Evolutionary conservation across 2,113 vertebrate species (phyloP).

Genomic region (Laterallus jamaicensis): DNA sequence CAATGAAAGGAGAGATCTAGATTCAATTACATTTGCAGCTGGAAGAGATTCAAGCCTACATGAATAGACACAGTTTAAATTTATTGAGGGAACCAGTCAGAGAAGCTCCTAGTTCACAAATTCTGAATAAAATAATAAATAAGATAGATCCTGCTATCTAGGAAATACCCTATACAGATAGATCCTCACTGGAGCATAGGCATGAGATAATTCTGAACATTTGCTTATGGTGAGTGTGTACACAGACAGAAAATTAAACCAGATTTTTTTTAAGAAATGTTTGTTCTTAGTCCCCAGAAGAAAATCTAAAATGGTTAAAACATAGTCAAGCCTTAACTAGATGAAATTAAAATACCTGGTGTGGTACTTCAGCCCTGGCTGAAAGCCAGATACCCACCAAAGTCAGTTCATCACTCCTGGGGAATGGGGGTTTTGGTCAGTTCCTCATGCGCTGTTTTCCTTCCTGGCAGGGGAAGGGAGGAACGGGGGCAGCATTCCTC

Average conservation of each 20-base stretch:
- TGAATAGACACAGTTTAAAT: neutral
- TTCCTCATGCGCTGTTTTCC: too few species aligned
- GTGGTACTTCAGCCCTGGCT: too few species aligned
- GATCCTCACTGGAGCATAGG: neutral
- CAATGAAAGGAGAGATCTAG: neutral
- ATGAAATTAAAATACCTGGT: neutral
- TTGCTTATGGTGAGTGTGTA: neutral
- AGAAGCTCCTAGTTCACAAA: neutral
- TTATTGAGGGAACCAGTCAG: neutral
- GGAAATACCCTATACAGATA: neutral
- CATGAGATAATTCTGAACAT: neutral
- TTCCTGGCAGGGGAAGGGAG: too few species aligned
- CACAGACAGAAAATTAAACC: neutral
- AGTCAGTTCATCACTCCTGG: too few species aligned
- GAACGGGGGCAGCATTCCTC: too few species aligned
- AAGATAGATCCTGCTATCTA: neutral
- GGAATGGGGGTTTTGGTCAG: too few species aligned
- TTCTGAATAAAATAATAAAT: neutral
- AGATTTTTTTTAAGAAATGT: rapidly evolving
- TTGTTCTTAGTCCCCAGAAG: neutral
- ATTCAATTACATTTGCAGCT: neutral
- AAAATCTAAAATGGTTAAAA: neutral
- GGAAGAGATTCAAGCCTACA: neutral
- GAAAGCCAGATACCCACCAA: too few species aligned
- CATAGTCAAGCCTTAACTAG: neutral